phyloP scores from a whole-genome alignment of 2,113 vertebrate species.

The Gambusia holbrooki region DNA sequence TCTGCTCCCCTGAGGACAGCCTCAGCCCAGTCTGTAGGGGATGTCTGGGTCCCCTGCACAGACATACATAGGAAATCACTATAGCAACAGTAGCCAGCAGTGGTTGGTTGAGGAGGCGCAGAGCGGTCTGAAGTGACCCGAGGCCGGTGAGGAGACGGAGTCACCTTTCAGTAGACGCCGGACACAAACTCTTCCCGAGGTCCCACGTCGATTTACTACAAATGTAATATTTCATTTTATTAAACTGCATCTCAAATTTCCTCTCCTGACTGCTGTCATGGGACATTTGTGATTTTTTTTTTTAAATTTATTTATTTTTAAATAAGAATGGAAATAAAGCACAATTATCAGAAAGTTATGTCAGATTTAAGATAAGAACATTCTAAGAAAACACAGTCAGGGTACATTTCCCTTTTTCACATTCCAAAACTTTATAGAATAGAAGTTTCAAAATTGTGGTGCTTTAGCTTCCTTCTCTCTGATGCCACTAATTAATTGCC shows the following conservation, averaged over 20 bases:
- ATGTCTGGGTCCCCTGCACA: conserved; percentile 71
- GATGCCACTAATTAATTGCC: too few species aligned
- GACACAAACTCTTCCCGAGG: neutral
- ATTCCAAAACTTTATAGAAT: neutral
- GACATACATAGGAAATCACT: conserved; percentile 58
- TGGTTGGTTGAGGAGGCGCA: conserved; percentile 35
- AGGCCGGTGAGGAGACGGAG: conserved; percentile 1
- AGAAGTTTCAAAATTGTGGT: too few species aligned
- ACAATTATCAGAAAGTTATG: conserved; percentile 53
- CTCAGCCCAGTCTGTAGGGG: conserved; percentile 73
- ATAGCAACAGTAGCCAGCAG: conserved; percentile 69
- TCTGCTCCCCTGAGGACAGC: conserved; percentile 78
- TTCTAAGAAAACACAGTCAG: too few species aligned
- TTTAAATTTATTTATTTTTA: neutral
- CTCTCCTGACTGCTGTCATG: too few species aligned
- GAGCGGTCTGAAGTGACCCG: conserved; percentile 21
- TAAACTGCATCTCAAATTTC: neutral
- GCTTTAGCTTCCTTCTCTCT: too few species aligned
- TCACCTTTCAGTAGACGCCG: conserved; percentile 63
- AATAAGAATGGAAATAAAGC: conserved; percentile 56
- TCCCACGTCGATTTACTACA: neutral
- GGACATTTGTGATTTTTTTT: too few species aligned
- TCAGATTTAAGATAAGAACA: too few species aligned
- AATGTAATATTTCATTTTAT: neutral
- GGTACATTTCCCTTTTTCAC: neutral